Evolutionary conservation across 2,888 invertebrate genomes (phyloP).

Genomic region (Salpingus planirostris): DNA sequence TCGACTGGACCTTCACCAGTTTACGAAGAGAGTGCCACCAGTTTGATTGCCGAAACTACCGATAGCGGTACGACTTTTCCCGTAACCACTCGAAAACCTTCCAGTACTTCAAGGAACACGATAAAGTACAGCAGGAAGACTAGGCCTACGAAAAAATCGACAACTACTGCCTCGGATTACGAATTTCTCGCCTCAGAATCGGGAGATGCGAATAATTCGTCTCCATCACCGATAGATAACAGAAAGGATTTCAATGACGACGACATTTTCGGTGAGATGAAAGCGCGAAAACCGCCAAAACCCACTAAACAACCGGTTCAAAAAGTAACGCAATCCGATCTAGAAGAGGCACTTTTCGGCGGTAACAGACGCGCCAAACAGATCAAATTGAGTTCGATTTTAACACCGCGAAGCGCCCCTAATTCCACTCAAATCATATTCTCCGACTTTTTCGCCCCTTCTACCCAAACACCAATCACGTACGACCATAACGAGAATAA

Average conservation of each 20-base stretch:
- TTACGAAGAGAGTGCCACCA: neutral
- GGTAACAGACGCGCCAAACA: slow-evolving; percentile 7
- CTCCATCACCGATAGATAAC: too few species aligned
- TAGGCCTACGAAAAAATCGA: neutral
- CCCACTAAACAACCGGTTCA: slow-evolving; percentile 1
- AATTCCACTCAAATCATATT: slow-evolving; percentile 27
- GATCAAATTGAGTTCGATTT: slow-evolving; percentile 9
- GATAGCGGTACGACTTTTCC: neutral
- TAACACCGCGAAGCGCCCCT: slow-evolving; percentile 5
- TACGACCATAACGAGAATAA: slow-evolving; percentile 14
- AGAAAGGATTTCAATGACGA: slow-evolving; percentile 17
- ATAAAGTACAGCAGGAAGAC: neutral
- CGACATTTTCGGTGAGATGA: slow-evolving; percentile 31
- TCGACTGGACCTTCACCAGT: too few species aligned
- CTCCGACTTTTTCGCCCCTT: slow-evolving; percentile 29
- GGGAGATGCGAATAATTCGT: too few species aligned
- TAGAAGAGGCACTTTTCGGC: slow-evolving; percentile 23
- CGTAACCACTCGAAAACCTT: neutral
- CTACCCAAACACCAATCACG: slow-evolving; percentile 15
- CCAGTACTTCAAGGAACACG: neutral
- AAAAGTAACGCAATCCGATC: slow-evolving; percentile 20
- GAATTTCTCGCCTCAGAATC: slow-evolving; percentile 1
- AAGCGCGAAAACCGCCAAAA: too few species aligned
- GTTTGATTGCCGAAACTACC: neutral
- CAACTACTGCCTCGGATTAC: neutral